Percentiles rank a stretch among this genome's conserved stretches.
Conservation (phyloP, 2,888 invertebrate species). For the Orthosia cruda region DNA sequence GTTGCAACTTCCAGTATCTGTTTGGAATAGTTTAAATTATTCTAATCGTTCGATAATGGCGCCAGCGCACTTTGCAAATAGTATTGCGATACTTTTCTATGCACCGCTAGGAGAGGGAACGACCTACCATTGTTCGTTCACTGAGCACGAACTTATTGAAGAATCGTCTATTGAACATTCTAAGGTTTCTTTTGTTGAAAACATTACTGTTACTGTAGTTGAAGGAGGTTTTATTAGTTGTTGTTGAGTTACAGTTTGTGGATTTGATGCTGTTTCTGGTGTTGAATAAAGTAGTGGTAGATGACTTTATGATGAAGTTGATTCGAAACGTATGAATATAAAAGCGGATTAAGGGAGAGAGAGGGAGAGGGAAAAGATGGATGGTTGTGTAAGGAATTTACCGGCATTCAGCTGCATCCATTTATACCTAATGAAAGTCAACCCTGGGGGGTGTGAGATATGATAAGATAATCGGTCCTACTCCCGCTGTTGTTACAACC, state of each 20-base stretch:
- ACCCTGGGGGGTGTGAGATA: too few relatives aligned
- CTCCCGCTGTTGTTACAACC: too few relatives aligned
- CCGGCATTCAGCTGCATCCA: too few relatives aligned
- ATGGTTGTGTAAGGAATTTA: too few relatives aligned
- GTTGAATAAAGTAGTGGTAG: too few relatives aligned
- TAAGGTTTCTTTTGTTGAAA: slow-evolving; percentile 51
- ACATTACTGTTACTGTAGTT: neutral
- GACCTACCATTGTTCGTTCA: slow-evolving; percentile 57
- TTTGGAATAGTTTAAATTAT: slow-evolving; percentile 46
- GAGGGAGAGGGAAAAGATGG: too few relatives aligned
- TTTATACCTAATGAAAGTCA: too few relatives aligned
- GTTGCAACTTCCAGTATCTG: slow-evolving; percentile 17
- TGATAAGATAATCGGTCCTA: too few relatives aligned
- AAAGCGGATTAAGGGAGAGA: too few relatives aligned
- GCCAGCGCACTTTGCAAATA: slow-evolving; percentile 32
- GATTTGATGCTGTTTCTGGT: too few relatives aligned
- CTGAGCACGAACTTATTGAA: slow-evolving; percentile 42
- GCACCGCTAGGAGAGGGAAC: slow-evolving; percentile 30
- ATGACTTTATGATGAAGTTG: too few relatives aligned
- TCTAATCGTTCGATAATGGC: slow-evolving; percentile 44
- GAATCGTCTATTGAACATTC: slow-evolving; percentile 61
- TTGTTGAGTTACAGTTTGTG: neutral
- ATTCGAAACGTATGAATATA: too few relatives aligned
- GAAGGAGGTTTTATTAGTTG: slow-evolving; percentile 23
- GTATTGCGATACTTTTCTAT: slow-evolving; percentile 1